These are phyloP conservation scores for Xanthorhoe designata DNA, from an alignment of 2,888 invertebrate genomes.

Conservation along the genomic window DNA sequence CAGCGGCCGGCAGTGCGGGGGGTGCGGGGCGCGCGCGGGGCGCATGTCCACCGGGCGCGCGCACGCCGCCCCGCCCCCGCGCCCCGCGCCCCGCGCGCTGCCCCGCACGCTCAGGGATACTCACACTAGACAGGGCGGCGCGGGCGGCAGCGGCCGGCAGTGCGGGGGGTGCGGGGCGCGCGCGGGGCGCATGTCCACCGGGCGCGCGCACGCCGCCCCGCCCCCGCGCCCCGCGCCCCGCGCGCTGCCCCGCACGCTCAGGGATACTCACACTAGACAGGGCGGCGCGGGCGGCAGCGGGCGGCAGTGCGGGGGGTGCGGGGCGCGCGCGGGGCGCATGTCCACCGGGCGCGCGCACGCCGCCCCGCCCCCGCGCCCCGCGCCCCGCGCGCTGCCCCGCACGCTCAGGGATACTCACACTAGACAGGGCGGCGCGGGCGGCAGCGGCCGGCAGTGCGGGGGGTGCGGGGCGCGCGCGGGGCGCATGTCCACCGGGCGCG, in stretches of 20 bases:
- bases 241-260: slow-evolving; percentile 94
- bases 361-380: too few relatives aligned
- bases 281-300: too few relatives aligned
- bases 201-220: slow-evolving; percentile 67
- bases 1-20: slow-evolving; percentile 60
- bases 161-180: slow-evolving; percentile 57
- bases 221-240: slow-evolving; percentile 90
- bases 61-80: slow-evolving; percentile 76
- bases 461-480: too few relatives aligned
- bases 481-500: too few relatives aligned
- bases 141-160: slow-evolving; percentile 63
- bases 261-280: too few relatives aligned
- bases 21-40: slow-evolving; percentile 58
- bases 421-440: too few relatives aligned
- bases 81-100: slow-evolving; percentile 92
- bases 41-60: slow-evolving; percentile 75
- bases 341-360: too few relatives aligned
- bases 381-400: too few relatives aligned
- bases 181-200: slow-evolving; percentile 69
- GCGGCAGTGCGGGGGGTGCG: too few relatives aligned
- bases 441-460: too few relatives aligned
- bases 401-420: too few relatives aligned
- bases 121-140: slow-evolving; percentile 91
- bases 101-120: slow-evolving; percentile 93
- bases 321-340: too few relatives aligned